phyloP scores from a whole-genome alignment of 2,888 invertebrate genomes.

The Itoplectis maculator region DNA sequence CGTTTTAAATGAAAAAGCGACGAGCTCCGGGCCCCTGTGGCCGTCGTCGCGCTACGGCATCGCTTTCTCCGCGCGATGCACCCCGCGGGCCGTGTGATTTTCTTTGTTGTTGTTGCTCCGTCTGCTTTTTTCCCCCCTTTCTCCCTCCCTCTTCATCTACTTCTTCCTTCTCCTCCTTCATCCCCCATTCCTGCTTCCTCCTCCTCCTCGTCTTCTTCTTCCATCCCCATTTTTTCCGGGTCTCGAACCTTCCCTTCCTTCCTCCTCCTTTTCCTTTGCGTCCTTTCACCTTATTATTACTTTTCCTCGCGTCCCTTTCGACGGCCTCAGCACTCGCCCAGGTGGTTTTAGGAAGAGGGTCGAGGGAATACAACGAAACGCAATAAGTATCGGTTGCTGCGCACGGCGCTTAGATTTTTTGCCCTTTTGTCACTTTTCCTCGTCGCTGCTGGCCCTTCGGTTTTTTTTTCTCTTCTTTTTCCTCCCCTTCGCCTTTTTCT shows the following conservation, averaged over 20 bases:
- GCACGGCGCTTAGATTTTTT: slow-evolving; percentile 14
- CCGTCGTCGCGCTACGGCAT: slow-evolving; percentile 42
- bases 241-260: slow-evolving; percentile 32
- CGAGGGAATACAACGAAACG: slow-evolving; percentile 39
- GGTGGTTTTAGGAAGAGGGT: neutral
- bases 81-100: slow-evolving; percentile 63
- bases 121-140: neutral
- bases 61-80: slow-evolving; percentile 48
- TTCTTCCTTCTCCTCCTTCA: neutral
- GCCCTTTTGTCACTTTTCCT: slow-evolving; percentile 3
- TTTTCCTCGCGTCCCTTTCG: slow-evolving; percentile 35
- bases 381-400: slow-evolving; percentile 55
- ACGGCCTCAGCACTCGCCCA: neutral
- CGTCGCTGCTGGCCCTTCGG: neutral
- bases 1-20: slow-evolving; percentile 66
- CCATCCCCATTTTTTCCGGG: neutral
- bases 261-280: slow-evolving; percentile 1
- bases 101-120: slow-evolving; percentile 59
- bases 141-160: slow-evolving; percentile 6
- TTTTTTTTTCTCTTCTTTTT: slow-evolving; percentile 3
- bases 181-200: slow-evolving; percentile 12
- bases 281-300: slow-evolving; percentile 23
- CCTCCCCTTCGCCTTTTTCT: neutral
- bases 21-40: slow-evolving; percentile 44
- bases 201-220: slow-evolving; percentile 14